Conservation (phyloP, 2,113 vertebrate genomes). For the Cygnus buccinator region DNA sequence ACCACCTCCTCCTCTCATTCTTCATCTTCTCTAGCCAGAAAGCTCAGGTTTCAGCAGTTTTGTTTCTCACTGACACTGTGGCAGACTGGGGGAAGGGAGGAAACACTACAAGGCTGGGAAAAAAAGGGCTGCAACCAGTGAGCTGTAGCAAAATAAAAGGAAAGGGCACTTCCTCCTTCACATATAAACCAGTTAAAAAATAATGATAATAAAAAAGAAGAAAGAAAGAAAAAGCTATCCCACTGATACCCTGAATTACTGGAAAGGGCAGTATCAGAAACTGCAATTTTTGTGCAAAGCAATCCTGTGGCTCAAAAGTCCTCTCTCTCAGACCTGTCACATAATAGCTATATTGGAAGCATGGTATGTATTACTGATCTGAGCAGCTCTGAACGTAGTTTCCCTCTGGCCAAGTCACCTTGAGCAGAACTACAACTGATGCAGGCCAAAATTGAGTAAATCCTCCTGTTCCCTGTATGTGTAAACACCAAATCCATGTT, state of each 20-base stretch:
- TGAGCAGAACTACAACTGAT: not conserved
- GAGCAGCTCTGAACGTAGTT: not conserved
- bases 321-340: not conserved
- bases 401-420: not conserved
- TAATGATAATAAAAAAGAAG: too few relatives aligned
- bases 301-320: not conserved
- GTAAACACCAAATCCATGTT: not conserved
- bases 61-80: slow-evolving; percentile 45
- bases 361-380: not conserved
- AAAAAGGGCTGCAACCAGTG: slow-evolving; percentile 25
- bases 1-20: slow-evolving; percentile 68
- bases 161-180: not conserved
- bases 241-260: not conserved
- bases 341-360: not conserved
- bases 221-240: not conserved
- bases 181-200: not conserved
- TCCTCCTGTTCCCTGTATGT: not conserved
- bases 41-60: slow-evolving; percentile 71
- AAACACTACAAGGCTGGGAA: slow-evolving; percentile 57
- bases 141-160: slow-evolving; percentile 31
- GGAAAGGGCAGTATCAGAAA: not conserved
- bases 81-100: slow-evolving; percentile 27
- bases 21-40: slow-evolving; percentile 58
- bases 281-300: not conserved
- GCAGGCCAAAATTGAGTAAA: not conserved